Evolutionary conservation across 1,140 invertebrate genomes (phyloP), one percentile per base, ranked within the genome.

Genomic region (Halesus radiatus): DNA sequence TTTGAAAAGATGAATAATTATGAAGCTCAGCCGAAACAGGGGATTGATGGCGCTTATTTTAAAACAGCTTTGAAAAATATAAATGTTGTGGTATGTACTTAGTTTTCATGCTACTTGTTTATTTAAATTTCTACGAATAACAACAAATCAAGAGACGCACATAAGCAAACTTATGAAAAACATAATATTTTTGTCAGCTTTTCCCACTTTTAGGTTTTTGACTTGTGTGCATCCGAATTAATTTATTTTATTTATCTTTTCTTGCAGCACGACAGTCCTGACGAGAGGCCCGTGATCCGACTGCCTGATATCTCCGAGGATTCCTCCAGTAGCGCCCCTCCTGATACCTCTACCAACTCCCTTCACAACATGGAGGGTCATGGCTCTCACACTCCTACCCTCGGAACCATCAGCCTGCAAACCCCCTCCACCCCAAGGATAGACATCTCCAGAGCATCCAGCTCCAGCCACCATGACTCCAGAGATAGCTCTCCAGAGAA

Each of bases 401-500:
- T 60, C 22, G 76, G 70, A 6, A 80, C 82, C 29, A 83, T 84
- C n/a, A 84, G 79, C 32, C 84, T 94, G 72, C 93, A 92, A 81
- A 92, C 93, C 64, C 93, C 94, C 15, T 92, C 92, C 75, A 95
- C 95, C 53, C 96, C 95, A 2, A 92, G 95, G 82, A 97, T 96
- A 84, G 95, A 96, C 88, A 95, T 97, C 84, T 96, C 95, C 76
- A 91, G 95, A 66, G 95, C 96, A 3, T 96, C 95, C 83, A 96
- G 94, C 86, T 95, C 95, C 32, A 96, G 95, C 23, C 95, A 95
- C 83, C 95, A 96, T 85, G 94, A 96, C 86, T 96, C 94, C 83
- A 92, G 94, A 66, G 95, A 95, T 83, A 95, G 93, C 80, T 95
- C 94, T 26, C 95, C 95, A 0, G 95, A 96, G 85, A 91, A 93